A percentile compares a stretch with the other conserved stretches of the same genome.
phyloP scores from a whole-genome alignment of 2,113 vertebrate genomes.

The Heterotilapia buettikoferi region DNA sequence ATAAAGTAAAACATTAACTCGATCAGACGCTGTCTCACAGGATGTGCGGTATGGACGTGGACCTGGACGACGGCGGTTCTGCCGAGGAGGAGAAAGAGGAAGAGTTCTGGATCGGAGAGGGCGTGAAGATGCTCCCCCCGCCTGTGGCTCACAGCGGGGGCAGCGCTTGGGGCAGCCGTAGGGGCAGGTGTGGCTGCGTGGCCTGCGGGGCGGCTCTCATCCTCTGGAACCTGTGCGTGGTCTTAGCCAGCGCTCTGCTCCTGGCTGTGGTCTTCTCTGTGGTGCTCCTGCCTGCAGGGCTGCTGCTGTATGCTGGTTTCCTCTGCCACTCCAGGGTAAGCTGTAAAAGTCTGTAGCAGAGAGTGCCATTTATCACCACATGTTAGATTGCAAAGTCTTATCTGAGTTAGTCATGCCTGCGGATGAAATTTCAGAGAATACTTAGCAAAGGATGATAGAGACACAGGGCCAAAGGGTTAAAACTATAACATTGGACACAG shows the following conservation, averaged over 20 bases:
- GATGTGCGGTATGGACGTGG: conserved; percentile 71
- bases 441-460: background rate
- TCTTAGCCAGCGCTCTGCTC: conserved; percentile 65
- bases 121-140: conserved; percentile 72
- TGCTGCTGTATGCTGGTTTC: conserved; percentile 81
- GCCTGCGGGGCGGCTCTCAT: conserved; percentile 75
- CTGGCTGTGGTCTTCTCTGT: conserved; percentile 70
- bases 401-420: background rate
- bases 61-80: conserved; percentile 56
- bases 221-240: conserved; percentile 77
- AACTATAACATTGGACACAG: background rate
- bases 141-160: conserved; percentile 61
- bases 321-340: conserved; percentile 86
- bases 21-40: conserved; percentile 8
- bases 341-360: background rate
- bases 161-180: conserved; percentile 68
- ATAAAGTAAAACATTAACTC: background rate
- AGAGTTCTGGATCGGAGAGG: conserved; percentile 62
- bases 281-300: conserved; percentile 76
- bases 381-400: background rate
- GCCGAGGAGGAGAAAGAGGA: conserved; percentile 70
- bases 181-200: conserved; percentile 75
- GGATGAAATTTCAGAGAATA: background rate
- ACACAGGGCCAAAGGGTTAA: background rate
- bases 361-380: background rate